A percentile compares a stretch with the other conserved stretches of the same genome.
Evolutionary conservation across 2,888 invertebrate species (phyloP).

Genomic region (Acanthosepion lycidas): DNA sequence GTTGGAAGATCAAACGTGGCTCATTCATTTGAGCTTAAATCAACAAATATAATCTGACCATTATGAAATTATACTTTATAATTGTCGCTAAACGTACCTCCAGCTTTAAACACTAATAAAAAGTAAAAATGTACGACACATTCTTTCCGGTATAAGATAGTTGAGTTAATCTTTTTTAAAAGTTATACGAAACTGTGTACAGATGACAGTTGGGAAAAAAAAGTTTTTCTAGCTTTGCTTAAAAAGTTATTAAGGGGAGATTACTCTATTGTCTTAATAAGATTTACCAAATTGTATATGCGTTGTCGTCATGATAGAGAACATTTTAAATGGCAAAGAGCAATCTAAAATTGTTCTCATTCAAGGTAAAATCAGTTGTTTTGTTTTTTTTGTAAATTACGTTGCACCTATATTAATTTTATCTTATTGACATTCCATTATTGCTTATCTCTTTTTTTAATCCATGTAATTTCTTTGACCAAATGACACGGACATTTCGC

Average conservation of each 20-base stretch:
- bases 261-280: background rate
- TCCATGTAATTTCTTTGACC: background rate
- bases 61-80: too few species aligned
- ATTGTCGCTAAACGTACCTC: too few species aligned
- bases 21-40: too few species aligned
- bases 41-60: too few species aligned
- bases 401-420: background rate
- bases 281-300: background rate
- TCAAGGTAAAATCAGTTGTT: background rate
- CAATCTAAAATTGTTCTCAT: constrained; percentile 22
- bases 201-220: background rate
- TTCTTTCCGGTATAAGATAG: background rate
- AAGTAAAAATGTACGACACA: background rate
- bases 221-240: background rate
- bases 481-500: background rate
- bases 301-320: background rate
- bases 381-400: background rate
- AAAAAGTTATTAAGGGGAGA: background rate
- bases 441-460: background rate
- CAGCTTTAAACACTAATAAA: too few species aligned
- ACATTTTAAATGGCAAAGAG: background rate
- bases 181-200: background rate
- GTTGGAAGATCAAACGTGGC: too few species aligned
- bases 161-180: background rate
- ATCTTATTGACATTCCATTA: background rate